Percentiles rank a stretch among this genome's conserved stretches.
phyloP scores from a whole-genome alignment of 1,140 invertebrate species.

The Lycorma delicatula region DNA sequence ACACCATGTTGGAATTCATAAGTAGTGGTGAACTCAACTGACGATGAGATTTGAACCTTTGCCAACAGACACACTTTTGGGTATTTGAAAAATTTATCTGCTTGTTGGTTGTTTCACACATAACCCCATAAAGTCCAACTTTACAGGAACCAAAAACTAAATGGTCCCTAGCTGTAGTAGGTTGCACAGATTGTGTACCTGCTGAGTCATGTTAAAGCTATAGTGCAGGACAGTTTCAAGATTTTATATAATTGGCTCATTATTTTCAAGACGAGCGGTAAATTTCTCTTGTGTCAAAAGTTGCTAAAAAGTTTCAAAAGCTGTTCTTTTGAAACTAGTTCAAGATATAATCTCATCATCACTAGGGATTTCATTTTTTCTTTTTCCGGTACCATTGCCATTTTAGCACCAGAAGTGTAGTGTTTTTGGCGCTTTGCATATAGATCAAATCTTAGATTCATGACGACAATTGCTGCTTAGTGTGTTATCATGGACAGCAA shows the following conservation, averaged over 20 bases:
- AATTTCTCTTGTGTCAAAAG: no score
- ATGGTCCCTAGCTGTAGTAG: background rate
- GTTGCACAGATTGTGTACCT: background rate
- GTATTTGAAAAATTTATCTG: background rate
- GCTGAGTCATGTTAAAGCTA: background rate
- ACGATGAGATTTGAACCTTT: background rate
- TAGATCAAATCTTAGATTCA: no score
- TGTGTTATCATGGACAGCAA: no score
- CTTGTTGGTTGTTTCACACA: background rate
- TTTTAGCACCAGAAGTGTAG: no score
- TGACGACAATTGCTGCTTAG: no score
- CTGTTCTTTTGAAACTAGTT: no score
- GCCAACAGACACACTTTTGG: background rate
- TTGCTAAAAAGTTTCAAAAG: no score
- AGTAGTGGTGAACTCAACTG: background rate
- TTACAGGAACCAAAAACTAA: background rate
- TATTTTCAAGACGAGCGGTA: background rate
- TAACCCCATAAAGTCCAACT: background rate
- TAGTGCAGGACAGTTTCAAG: background rate
- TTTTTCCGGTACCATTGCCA: no score
- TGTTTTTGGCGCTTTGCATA: no score
- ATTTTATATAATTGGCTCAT: background rate
- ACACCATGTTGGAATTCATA: background rate
- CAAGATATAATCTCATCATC: no score
- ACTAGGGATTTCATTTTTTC: no score